These are phyloP conservation scores for Cosmorhoe ocellata DNA, from an alignment of 2,888 invertebrate species.

Conservation along the genomic window DNA sequence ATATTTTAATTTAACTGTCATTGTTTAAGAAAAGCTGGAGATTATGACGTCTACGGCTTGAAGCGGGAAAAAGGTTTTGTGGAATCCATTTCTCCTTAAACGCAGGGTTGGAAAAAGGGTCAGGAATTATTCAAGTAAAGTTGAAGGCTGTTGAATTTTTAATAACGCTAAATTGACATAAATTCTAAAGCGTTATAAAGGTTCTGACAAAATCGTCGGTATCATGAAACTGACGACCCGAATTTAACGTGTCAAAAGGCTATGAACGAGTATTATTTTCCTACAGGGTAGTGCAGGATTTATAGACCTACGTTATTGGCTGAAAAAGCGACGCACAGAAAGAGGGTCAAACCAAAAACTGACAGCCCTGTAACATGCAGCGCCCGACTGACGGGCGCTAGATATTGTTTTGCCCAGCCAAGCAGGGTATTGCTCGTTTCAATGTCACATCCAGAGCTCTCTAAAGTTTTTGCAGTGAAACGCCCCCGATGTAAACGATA, in stretches of 20 bases:
- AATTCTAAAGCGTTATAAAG: constrained; percentile 35
- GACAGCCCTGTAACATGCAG: constrained; percentile 48
- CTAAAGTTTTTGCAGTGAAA: constrained; percentile 29
- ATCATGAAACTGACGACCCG: neutral
- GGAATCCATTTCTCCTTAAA: constrained; percentile 49
- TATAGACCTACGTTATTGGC: constrained; percentile 7
- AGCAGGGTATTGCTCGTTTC: constrained; percentile 48
- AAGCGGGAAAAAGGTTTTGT: constrained; percentile 60
- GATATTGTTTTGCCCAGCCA: constrained; percentile 54
- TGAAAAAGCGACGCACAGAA: constrained; percentile 16
- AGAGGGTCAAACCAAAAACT: constrained; percentile 28
- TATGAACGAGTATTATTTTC: constrained; percentile 5
- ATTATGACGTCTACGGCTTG: constrained; percentile 64
- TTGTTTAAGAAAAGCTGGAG: constrained; percentile 58
- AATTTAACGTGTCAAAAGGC: neutral
- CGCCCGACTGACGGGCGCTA: constrained; percentile 48
- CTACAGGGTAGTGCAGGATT: constrained; percentile 1
- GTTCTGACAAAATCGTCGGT: neutral
- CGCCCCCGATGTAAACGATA: constrained; percentile 40
- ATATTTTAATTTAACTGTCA: constrained; percentile 67
- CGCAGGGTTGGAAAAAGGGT: constrained; percentile 51
- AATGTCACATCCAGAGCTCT: constrained; percentile 23
- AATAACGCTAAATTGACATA: constrained; percentile 48
- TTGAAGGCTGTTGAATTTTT: constrained; percentile 48
- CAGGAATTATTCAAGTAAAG: constrained; percentile 50